Percentiles rank a stretch among this genome's conserved stretches.
These are phyloP conservation scores for Ophion obscuratus DNA, from an alignment of 2,888 invertebrate species.

Conservation along the genomic window DNA sequence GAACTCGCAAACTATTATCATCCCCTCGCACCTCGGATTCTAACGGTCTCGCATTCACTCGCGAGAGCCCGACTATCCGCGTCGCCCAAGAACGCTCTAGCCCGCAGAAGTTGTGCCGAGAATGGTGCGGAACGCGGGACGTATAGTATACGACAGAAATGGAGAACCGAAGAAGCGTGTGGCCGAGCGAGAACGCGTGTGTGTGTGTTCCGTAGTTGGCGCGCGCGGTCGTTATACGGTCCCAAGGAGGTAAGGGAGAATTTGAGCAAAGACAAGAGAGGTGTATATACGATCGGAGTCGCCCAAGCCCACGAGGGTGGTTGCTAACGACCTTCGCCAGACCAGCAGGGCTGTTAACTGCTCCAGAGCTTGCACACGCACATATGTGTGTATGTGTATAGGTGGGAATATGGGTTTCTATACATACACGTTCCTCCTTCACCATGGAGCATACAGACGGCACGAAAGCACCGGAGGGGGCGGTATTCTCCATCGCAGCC, in stretches of 20 bases:
- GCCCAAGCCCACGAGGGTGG: conserved; percentile 69
- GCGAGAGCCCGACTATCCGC: conserved; percentile 49
- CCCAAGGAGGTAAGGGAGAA: conserved; percentile 35
- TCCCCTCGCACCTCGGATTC: conserved; percentile 53
- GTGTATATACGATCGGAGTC: conserved; percentile 38
- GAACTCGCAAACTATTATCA: conserved; percentile 64
- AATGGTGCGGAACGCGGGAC: conserved; percentile 18
- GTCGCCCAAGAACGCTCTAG: conserved; percentile 25
- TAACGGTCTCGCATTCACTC: conserved; percentile 31
- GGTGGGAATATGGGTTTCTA: conserved; percentile 9
- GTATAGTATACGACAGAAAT: conserved; percentile 36
- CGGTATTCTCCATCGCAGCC: conserved; percentile 38
- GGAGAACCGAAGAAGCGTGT: conserved; percentile 45
- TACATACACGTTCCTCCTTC: conserved; percentile 2
- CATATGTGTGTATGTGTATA: neutral
- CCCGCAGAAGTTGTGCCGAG: conserved; percentile 53
- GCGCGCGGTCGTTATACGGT: conserved; percentile 53
- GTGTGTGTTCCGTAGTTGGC: conserved; percentile 52
- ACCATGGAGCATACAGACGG: conserved; percentile 30
- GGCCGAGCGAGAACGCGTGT: conserved; percentile 19
- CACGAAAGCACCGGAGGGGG: conserved; percentile 31
- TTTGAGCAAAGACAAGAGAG: conserved; percentile 55
- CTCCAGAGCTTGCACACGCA: conserved; percentile 59
- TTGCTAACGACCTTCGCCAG: conserved; percentile 82
- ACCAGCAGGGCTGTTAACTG: conserved; percentile 81